phyloP scores from a whole-genome alignment of 1,140 invertebrate species.

The Atopsyche davidsoni region DNA sequence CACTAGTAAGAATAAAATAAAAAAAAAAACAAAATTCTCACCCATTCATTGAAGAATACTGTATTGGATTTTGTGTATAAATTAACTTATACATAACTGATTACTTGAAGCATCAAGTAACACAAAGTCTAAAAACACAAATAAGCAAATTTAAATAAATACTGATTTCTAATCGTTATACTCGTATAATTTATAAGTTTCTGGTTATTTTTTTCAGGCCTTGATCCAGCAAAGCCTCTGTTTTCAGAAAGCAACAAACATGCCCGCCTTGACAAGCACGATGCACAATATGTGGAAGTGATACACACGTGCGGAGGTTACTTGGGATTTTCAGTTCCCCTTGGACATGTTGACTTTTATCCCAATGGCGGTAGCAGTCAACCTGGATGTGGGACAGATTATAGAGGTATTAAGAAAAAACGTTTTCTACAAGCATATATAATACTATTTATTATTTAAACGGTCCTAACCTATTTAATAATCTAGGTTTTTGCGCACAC shows the following conservation, averaged over 20 bases:
- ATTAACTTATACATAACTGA: no score
- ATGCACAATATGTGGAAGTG: conserved; percentile 65
- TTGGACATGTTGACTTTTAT: conserved; percentile 67
- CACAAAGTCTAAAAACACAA: no score
- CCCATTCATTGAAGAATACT: no score
- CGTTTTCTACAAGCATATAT: background rate
- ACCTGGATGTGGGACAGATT: conserved; percentile 57
- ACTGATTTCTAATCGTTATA: no score
- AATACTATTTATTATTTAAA: background rate
- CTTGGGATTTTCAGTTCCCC: conserved; percentile 52
- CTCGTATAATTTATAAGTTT: background rate
- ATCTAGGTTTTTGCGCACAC: conserved; percentile 49
- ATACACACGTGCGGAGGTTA: conserved; percentile 66
- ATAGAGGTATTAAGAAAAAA: conserved; percentile 36
- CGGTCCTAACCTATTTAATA: background rate
- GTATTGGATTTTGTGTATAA: no score
- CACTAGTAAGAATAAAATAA: no score
- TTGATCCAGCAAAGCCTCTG: conserved; percentile 54
- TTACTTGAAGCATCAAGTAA: no score
- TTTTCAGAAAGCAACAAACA: conserved; percentile 44
- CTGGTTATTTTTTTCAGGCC: conserved; percentile 33
- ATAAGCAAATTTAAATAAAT: no score
- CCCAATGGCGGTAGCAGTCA: conserved; percentile 62
- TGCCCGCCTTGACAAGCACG: conserved; percentile 55
- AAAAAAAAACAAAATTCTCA: no score